Base-by-base conservation (phyloP, 2,888 invertebrate species). In the Deroplatys truncata region DNA sequence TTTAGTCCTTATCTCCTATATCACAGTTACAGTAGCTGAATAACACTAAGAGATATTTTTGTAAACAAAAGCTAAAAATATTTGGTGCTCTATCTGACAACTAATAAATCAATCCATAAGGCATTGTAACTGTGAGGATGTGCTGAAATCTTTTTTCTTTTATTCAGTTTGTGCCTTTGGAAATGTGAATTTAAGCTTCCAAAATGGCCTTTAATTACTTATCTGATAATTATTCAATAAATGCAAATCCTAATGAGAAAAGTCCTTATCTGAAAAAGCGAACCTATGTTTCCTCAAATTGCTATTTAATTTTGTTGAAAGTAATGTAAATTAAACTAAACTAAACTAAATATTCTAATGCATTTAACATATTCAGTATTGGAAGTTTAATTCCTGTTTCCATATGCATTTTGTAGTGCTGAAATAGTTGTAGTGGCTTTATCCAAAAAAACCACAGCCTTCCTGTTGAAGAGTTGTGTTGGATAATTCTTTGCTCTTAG, bases 401-500 rank as follows among this genome's bases (percentile, higher is more conserved):
- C 56, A 72, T 4, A 25, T 25, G 16, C 25, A 72, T 72, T 72
- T 72, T 16, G 10, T 72, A 72, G 56, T 72, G 56, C 56, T 85
- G 86, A 28, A 29, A 31, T 86, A 86, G 82, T 86, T 82, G 82
- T 86, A 86, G 86, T 82, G 29, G 56, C 72, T 82, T 86, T 86
- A 29, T 72, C 86, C 86, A 86, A 15, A 72, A 43, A 72, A 29
- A 86, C 86, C 86, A 85, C 31, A 28, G 28, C 20, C 43, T 49
- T 56, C 56, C 85, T 86, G 16, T 49, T 49, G 86, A 86, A 86
- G 86, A 86, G 82, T 49, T 86, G 86, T 86, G 86, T 86, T 86
- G 86, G 86, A 86, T 56, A 85, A 49, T 35, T 85, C 56, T 72
- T 72, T 72, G 56, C 56, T 72, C 56, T 72, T 72, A 72, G 56